These are phyloP conservation scores for Hymenopus coronatus DNA, from an alignment of 2,888 invertebrate genomes.

Conservation along the genomic window DNA sequence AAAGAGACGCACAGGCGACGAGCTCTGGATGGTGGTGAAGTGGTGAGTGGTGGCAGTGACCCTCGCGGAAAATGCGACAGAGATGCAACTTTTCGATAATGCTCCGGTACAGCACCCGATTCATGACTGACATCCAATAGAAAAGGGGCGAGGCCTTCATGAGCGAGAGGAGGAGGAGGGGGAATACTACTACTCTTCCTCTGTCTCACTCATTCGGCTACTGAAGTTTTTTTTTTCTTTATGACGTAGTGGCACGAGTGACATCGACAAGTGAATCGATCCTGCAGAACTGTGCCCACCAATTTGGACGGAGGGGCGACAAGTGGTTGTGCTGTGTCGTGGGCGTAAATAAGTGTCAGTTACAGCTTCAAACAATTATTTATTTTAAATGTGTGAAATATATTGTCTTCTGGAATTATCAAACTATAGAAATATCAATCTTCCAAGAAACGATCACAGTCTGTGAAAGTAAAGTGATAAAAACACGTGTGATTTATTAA, in stretches of 20 bases:
- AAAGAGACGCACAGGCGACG: background rate
- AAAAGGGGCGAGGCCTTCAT: background rate
- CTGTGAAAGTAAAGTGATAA: background rate
- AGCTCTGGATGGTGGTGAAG: background rate
- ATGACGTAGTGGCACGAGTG: background rate
- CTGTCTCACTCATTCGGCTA: background rate
- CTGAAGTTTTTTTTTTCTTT: background rate
- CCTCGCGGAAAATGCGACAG: background rate
- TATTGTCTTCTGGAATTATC: background rate
- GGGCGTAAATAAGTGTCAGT: background rate
- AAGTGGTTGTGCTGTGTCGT: background rate
- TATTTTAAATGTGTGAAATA: background rate
- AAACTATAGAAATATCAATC: background rate
- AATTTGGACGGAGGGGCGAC: background rate
- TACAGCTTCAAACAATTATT: background rate
- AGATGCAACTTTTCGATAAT: background rate
- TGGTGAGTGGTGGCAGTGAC: background rate
- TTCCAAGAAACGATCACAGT: background rate
- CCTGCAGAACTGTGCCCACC: background rate
- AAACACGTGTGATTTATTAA: background rate
- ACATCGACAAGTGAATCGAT: background rate
- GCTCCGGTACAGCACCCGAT: background rate
- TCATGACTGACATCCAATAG: background rate
- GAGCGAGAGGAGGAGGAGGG: background rate
- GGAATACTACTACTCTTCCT: background rate